Evolutionary conservation across 2,113 vertebrate species (phyloP).

Genomic region (Python bivittatus): DNA sequence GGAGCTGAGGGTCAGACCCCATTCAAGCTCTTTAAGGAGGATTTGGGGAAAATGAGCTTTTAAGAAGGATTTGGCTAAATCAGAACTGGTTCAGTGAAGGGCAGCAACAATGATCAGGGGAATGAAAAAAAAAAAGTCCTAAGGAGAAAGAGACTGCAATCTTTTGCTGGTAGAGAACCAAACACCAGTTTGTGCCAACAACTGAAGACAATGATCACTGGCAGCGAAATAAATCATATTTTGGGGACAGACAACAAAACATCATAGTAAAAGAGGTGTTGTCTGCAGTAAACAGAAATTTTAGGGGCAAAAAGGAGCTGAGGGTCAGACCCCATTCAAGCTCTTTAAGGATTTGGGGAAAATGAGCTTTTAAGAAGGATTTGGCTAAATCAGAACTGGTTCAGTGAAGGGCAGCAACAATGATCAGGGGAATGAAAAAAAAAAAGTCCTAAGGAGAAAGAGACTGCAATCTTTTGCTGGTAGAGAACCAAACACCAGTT

Average conservation of each 20-base stretch:
- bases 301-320: background rate
- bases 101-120: background rate
- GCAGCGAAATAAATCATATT: too few species aligned
- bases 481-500: background rate
- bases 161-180: background rate
- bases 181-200: background rate
- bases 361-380: background rate
- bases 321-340: background rate
- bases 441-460: background rate
- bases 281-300: background rate
- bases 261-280: too few species aligned
- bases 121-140: background rate
- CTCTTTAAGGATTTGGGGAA: too few species aligned
- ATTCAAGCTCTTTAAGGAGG: background rate
- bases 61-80: background rate
- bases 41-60: background rate
- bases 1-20: too few species aligned
- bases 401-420: background rate
- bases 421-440: background rate
- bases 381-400: background rate
- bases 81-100: background rate
- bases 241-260: too few species aligned
- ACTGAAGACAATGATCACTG: too few species aligned
- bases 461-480: background rate
- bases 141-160: background rate